These are phyloP conservation scores for Tyria jacobaeae DNA, from an alignment of 2,888 invertebrate species.

Conservation along the genomic window DNA sequence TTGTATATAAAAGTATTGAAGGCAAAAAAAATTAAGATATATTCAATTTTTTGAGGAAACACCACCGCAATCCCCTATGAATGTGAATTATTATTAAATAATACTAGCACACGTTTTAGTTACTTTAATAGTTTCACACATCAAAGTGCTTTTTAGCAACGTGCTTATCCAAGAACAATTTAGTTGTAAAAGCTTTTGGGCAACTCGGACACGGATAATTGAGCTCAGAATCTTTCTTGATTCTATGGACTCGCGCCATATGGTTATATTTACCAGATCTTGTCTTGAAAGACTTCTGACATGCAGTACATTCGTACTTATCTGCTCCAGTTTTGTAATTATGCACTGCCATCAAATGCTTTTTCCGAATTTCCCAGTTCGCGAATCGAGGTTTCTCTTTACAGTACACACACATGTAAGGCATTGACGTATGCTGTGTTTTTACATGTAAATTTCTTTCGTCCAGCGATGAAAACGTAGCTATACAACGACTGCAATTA, in stretches of 20 bases:
- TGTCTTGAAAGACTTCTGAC: conserved; percentile 79
- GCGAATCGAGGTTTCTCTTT: conserved; percentile 79
- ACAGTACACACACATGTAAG: conserved; percentile 79
- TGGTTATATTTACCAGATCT: conserved; percentile 82
- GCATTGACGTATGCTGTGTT: conserved; percentile 76
- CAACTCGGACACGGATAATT: conserved; percentile 83
- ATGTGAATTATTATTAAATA: not conserved
- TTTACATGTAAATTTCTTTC: conserved; percentile 78
- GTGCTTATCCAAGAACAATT: conserved; percentile 85
- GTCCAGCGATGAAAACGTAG: conserved; percentile 75
- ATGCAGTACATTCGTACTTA: conserved; percentile 76
- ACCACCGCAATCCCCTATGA: not conserved
- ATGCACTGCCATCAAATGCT: conserved; percentile 78
- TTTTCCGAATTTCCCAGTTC: conserved; percentile 78
- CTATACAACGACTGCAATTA: conserved; percentile 76
- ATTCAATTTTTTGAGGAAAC: not conserved
- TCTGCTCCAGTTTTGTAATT: conserved; percentile 77
- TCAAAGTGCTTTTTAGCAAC: conserved; percentile 84
- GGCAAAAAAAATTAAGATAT: not conserved
- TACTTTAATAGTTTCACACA: conserved; percentile 48
- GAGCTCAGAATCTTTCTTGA: conserved; percentile 77
- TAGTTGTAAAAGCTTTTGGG: conserved; percentile 83
- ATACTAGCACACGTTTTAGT: conserved; percentile 1
- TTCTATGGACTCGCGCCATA: conserved; percentile 77
- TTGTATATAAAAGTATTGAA: not conserved